A percentile compares a stretch with the other conserved stretches of the same genome.
These are phyloP conservation scores for Beris chalybata DNA, from an alignment of 2,888 invertebrate species.

Conservation along the genomic window DNA sequence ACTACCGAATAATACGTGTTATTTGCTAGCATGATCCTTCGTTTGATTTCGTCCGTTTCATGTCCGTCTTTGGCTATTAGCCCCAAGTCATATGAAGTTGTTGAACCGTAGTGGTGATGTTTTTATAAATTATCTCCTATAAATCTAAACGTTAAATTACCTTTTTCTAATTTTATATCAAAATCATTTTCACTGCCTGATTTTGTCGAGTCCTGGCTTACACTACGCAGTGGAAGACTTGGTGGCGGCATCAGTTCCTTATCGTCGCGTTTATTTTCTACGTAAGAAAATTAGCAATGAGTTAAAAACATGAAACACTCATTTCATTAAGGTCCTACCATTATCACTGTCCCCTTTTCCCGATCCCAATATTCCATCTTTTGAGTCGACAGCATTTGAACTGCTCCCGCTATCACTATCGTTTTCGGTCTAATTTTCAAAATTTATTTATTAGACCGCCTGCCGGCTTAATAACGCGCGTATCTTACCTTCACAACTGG, in stretches of 20 bases:
- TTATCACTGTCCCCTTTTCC: conserved; percentile 30
- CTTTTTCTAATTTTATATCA: conserved; percentile 44
- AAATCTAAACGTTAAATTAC: conserved; percentile 34
- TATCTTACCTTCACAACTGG: conserved; percentile 44
- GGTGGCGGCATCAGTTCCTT: conserved; percentile 87
- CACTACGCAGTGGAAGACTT: conserved; percentile 54
- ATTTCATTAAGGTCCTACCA: conserved; percentile 44
- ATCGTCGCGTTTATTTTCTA: conserved; percentile 65
- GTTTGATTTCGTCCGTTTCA: no score
- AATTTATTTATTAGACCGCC: neutral
- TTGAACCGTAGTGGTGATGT: no score
- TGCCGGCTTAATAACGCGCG: neutral
- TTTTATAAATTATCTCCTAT: no score
- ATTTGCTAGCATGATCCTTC: no score
- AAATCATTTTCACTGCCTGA: conserved; percentile 39
- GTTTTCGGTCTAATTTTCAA: conserved; percentile 43
- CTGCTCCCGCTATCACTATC: conserved; percentile 53
- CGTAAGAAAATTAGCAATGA: neutral
- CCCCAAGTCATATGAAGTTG: no score
- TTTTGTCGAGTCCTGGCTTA: conserved; percentile 42
- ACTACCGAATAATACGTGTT: no score
- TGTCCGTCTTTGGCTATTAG: no score
- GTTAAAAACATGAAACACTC: conserved; percentile 58
- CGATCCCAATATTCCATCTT: conserved; percentile 22
- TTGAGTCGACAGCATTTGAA: conserved; percentile 48